Conservation (phyloP, 1,140 invertebrate genomes). For the Dysdera silvatica region DNA sequence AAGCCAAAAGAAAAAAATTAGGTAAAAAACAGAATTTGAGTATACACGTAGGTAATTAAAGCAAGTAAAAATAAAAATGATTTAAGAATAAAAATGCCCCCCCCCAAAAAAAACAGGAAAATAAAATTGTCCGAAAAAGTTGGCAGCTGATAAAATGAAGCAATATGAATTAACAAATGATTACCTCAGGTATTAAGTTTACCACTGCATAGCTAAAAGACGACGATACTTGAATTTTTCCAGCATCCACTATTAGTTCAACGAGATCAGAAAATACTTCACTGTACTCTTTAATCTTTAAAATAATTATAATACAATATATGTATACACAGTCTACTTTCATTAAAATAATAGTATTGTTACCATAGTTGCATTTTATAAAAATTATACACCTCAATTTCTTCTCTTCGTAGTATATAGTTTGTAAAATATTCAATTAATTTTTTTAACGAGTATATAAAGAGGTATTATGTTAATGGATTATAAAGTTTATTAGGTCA, state of each 20-base stretch:
- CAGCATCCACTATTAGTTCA: not conserved
- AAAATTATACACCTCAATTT: too few species aligned
- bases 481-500: too few species aligned
- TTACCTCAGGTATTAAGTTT: slow-evolving; percentile 18
- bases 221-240: slow-evolving; percentile 10
- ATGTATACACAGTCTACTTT: too few species aligned
- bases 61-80: not conserved
- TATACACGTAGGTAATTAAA: not conserved
- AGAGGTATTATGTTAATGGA: too few species aligned
- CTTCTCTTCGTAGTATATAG: too few species aligned
- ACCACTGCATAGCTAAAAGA: slow-evolving; percentile 17
- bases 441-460: too few species aligned
- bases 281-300: slow-evolving; percentile 7
- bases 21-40: too few species aligned
- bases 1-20: not conserved
- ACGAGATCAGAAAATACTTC: slow-evolving; percentile 10
- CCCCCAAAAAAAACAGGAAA: not conserved
- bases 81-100: not conserved
- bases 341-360: too few species aligned
- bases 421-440: too few species aligned
- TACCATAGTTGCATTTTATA: too few species aligned
- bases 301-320: not conserved
- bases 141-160: too few species aligned
- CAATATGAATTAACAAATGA: not conserved
- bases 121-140: not conserved